Base-by-base conservation (phyloP, 37 sponge, comb jelly and placozoan genomes). In the Aphrocallistes beatrix region DNA sequence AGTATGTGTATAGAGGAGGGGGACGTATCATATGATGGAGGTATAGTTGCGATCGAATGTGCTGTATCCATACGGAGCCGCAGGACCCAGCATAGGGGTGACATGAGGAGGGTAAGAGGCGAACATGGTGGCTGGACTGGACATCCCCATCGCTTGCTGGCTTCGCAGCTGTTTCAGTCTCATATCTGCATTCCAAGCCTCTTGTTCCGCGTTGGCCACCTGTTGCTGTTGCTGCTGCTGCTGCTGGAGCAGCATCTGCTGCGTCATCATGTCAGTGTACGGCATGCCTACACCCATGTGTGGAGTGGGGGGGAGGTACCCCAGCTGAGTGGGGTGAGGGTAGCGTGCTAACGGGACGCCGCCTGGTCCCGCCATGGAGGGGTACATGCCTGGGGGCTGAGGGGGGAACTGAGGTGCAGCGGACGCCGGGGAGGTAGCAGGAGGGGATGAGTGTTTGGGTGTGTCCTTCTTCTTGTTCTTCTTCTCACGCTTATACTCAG, bases 21-120 rank as follows among this genome's bases (percentile, higher is more conserved):
- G n/a, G n/a, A n/a, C n/a, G n/a, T n/a, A n/a, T 60, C 75, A 60
- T 25, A 60, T 60, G 21, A 60, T 60, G n/a, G 75, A 60, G n/a
- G 75, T 60, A 30, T 60, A 60, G 75, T 60, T 60, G 32, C 75
- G 25, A 25, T 60, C 75, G 21, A 60, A 60, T 3, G 32, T 60
- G n/a, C 3, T 19, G 34, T 60, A 60, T 3, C 75, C 75, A 28
- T 60, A 60, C 10, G 75, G n/a, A 13, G 75, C 28, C 3, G 8
- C n/a, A 6, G 75, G 8, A 19, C 32, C 32, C 10, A 60, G 8
- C 6, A 60, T 60, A 19, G 75, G 34, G n/a, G 75, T 8, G 25
- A 21, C 75, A n/a, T n/a, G n/a, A n/a, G n/a, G n/a, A n/a, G n/a
- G n/a, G n/a, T 60, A 60, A 13, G 75, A 21, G 34, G 28, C 75